Percentiles rank a stretch among this genome's conserved stretches.
Conservation (phyloP, 92 coral and sea anemone species). For the Parazoanthus swiftii region DNA sequence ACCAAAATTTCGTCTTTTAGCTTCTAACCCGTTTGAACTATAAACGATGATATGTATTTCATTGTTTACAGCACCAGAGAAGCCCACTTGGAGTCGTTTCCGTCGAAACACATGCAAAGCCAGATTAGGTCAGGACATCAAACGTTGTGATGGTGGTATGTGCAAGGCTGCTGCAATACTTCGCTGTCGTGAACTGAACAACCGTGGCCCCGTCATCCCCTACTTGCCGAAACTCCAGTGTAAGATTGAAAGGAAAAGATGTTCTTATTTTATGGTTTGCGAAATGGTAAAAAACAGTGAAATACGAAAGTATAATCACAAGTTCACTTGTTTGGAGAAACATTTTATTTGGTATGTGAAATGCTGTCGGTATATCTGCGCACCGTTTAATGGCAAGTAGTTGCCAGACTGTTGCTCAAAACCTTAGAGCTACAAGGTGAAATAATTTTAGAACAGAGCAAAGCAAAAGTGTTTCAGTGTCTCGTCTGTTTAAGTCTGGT, state of each 20-base stretch:
- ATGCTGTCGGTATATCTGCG: not conserved
- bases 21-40: too few relatives aligned
- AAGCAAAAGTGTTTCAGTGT: too few relatives aligned
- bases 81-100: not conserved
- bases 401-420: too few relatives aligned
- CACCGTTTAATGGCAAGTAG: too few relatives aligned
- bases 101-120: not conserved
- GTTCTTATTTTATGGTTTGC: constrained; percentile 3
- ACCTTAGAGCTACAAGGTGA: too few relatives aligned
- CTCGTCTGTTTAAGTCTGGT: too few relatives aligned
- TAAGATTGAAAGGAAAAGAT: not conserved
- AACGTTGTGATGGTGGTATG: not conserved
- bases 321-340: not conserved
- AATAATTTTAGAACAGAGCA: too few relatives aligned
- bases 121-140: too few relatives aligned
- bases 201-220: not conserved
- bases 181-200: not conserved
- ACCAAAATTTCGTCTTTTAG: too few relatives aligned
- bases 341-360: not conserved
- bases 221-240: not conserved
- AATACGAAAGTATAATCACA: not conserved
- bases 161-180: not conserved
- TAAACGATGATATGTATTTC: too few relatives aligned
- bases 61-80: not conserved
- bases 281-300: not conserved